Conservation (phyloP, 2,888 invertebrate species). For the Oxyteleia sp. region DNA sequence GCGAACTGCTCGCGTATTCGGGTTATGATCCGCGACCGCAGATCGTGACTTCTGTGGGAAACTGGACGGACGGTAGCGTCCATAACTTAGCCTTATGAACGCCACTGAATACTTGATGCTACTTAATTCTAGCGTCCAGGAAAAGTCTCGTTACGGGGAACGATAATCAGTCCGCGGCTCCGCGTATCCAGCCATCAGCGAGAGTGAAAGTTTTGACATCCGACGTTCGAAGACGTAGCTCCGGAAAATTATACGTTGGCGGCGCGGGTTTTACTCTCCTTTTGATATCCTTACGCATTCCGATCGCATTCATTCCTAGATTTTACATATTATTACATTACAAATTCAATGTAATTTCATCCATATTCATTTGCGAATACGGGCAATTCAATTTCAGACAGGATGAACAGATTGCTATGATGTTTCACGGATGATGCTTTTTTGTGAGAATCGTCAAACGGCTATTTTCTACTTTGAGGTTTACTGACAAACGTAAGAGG, state of each 20-base stretch:
- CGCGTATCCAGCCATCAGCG: conserved; percentile 27
- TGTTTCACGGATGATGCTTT: conserved; percentile 62
- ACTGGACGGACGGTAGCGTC: conserved; percentile 85
- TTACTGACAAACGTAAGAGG: conserved; percentile 50
- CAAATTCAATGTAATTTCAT: conserved; percentile 70
- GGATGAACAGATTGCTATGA: conserved; percentile 65
- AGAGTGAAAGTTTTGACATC: conserved; percentile 68
- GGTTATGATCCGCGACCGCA: conserved; percentile 87
- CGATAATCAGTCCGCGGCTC: conserved; percentile 58
- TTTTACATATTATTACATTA: conserved; percentile 63
- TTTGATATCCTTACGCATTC: conserved; percentile 57
- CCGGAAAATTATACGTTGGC: conserved; percentile 49
- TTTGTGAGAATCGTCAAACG: conserved; percentile 64
- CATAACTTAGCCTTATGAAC: conserved; percentile 67
- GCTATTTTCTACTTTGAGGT: conserved; percentile 61
- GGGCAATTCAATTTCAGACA: conserved; percentile 60
- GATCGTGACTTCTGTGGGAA: conserved; percentile 88
- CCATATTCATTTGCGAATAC: conserved; percentile 57
- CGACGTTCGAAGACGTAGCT: conserved; percentile 39
- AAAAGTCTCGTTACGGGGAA: conserved; percentile 70
- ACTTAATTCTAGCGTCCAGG: conserved; percentile 62
- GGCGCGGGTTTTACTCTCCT: conserved; percentile 39
- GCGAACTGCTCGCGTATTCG: conserved; percentile 78
- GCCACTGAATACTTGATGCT: too few species aligned
- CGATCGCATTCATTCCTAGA: conserved; percentile 55